Conservation (phyloP, 2,888 invertebrate species). For the Ormyrus rosae region DNA sequence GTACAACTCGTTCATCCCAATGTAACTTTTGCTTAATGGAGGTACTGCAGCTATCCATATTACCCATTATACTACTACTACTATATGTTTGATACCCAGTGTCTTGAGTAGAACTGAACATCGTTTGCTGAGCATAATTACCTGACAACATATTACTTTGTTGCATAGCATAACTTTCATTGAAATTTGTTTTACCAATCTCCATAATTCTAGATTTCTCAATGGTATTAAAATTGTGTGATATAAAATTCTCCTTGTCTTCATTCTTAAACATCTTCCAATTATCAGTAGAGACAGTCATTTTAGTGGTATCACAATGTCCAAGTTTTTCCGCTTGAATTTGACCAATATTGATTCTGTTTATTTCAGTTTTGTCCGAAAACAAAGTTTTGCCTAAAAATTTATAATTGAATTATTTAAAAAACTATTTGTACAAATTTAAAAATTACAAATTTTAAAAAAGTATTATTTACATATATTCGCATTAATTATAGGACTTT, state of each 20-base stretch:
- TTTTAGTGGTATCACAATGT: slow-evolving; percentile 56
- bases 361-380: slow-evolving; percentile 33
- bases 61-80: slow-evolving; percentile 64
- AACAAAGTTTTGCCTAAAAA: slow-evolving; percentile 51
- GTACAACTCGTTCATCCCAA: slow-evolving; percentile 64
- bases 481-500: slow-evolving; percentile 4
- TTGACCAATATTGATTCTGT: slow-evolving; percentile 7
- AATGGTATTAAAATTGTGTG: slow-evolving; percentile 31
- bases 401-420: slow-evolving; percentile 18
- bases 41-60: slow-evolving; percentile 63
- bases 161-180: slow-evolving; percentile 62
- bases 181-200: slow-evolving; percentile 59
- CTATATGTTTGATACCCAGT: slow-evolving; percentile 72
- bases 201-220: slow-evolving; percentile 56
- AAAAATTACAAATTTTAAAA: not conserved
- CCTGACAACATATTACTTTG: slow-evolving; percentile 64
- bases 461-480: slow-evolving; percentile 35
- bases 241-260: slow-evolving; percentile 52
- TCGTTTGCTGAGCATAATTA: slow-evolving; percentile 64
- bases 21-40: slow-evolving; percentile 61
- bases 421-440: not conserved
- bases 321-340: slow-evolving; percentile 24
- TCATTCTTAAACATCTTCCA: slow-evolving; percentile 54
- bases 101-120: slow-evolving; percentile 67
- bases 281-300: slow-evolving; percentile 58